phyloP scores from a whole-genome alignment of 2,113 vertebrate genomes.

The Brienomyrus brachyistius region DNA sequence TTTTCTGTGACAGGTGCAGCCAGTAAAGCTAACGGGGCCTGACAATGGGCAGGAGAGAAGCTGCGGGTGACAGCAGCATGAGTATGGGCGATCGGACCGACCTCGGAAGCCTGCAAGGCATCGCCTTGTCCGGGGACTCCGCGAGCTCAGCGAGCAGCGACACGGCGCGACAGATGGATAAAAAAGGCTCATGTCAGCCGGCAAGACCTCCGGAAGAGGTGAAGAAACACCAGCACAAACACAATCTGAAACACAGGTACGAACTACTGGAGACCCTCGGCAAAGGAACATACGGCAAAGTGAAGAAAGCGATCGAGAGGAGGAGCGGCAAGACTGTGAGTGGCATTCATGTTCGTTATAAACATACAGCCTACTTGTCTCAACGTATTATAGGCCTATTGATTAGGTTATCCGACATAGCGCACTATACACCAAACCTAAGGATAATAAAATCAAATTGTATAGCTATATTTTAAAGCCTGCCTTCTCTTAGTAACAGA shows the following conservation, averaged over 20 bases:
- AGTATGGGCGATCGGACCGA: constrained; percentile 40
- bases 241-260: constrained; percentile 66
- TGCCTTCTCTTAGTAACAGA: neutral
- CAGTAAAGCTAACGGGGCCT: constrained; percentile 14
- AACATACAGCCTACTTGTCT: neutral
- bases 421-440: neutral
- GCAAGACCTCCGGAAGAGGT: constrained; percentile 40
- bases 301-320: constrained; percentile 65
- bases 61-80: constrained; percentile 41
- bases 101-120: constrained; percentile 43
- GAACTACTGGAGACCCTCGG: constrained; percentile 69
- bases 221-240: constrained; percentile 70
- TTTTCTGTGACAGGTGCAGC: constrained; percentile 2
- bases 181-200: neutral
- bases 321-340: constrained; percentile 58
- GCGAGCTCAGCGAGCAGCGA: constrained; percentile 13
- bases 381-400: neutral
- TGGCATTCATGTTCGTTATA: neutral
- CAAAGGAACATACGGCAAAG: constrained; percentile 67
- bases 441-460: neutral
- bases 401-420: neutral
- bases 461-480: neutral
- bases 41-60: constrained; percentile 53
- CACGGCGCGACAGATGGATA: neutral
- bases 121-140: constrained; percentile 30